These are phyloP conservation scores for Branchinecta lindahli DNA, from an alignment of 1,140 invertebrate genomes.

Conservation along the genomic window DNA sequence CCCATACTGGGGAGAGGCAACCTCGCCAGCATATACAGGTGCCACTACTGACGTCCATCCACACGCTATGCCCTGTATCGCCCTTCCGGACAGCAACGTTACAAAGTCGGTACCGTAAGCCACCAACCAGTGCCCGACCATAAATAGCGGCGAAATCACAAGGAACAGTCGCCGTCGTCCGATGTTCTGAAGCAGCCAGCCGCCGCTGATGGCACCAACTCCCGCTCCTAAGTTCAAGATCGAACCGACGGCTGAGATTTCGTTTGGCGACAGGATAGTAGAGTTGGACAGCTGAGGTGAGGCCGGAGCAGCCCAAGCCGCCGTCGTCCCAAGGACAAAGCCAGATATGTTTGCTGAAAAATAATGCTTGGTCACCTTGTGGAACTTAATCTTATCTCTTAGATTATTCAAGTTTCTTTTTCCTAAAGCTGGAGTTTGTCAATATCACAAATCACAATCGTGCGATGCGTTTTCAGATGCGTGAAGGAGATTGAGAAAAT, in stretches of 20 bases:
- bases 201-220: not conserved
- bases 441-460: conserved; percentile 15
- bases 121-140: not conserved
- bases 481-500: too few relatives aligned
- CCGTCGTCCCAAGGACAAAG: too few relatives aligned
- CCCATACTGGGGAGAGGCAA: not conserved
- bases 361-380: not conserved
- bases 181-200: not conserved
- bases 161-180: not conserved
- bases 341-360: conserved; percentile 18
- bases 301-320: not conserved
- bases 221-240: not conserved
- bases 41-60: not conserved
- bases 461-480: too few relatives aligned
- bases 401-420: too few relatives aligned
- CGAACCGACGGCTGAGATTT: not conserved
- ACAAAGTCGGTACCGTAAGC: not conserved
- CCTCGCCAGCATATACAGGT: not conserved
- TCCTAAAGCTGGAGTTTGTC: too few relatives aligned
- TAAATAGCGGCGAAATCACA: not conserved
- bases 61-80: not conserved
- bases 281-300: not conserved
- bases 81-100: not conserved
- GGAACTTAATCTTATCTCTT: too few relatives aligned
- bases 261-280: not conserved